Evolutionary conservation across 2,888 invertebrate genomes (phyloP).

Genomic region (Spicauda simplicius): DNA sequence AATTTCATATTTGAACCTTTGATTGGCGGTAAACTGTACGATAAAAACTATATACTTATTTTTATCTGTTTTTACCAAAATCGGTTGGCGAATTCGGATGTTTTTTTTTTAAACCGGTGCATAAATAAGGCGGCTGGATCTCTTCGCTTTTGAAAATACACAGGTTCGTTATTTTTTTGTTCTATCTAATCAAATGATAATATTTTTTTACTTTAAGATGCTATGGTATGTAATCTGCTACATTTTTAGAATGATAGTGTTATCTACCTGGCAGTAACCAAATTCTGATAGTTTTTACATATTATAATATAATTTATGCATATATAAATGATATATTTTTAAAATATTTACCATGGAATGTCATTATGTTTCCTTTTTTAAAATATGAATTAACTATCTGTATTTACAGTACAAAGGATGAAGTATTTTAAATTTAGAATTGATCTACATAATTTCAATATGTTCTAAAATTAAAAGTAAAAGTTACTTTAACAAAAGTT

Average conservation of each 20-base stretch:
- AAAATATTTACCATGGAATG: not conserved
- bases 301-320: not conserved
- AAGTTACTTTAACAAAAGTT: no score
- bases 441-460: no score
- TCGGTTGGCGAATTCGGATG: slow-evolving; percentile 22
- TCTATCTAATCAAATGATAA: slow-evolving; percentile 34
- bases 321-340: not conserved
- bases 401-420: no score
- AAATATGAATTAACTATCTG: no score
- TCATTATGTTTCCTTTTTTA: no score
- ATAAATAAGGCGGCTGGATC: slow-evolving; percentile 16
- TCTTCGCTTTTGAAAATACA: slow-evolving; percentile 21
- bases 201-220: slow-evolving; percentile 25
- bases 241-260: slow-evolving; percentile 31
- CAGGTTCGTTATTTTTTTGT: slow-evolving; percentile 29
- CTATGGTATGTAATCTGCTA: slow-evolving; percentile 18
- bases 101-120: slow-evolving; percentile 27
- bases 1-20: slow-evolving; percentile 76
- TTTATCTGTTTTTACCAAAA: slow-evolving; percentile 44
- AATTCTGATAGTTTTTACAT: slow-evolving; percentile 15
- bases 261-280: slow-evolving; percentile 24
- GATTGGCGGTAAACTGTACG: slow-evolving; percentile 76
- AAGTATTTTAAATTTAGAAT: no score
- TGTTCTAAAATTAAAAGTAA: no score
- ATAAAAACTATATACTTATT: slow-evolving; percentile 59